Percentiles rank a stretch among this genome's conserved stretches.
Evolutionary conservation across 2,113 vertebrate species (phyloP).

Genomic region (Passer domesticus): DNA sequence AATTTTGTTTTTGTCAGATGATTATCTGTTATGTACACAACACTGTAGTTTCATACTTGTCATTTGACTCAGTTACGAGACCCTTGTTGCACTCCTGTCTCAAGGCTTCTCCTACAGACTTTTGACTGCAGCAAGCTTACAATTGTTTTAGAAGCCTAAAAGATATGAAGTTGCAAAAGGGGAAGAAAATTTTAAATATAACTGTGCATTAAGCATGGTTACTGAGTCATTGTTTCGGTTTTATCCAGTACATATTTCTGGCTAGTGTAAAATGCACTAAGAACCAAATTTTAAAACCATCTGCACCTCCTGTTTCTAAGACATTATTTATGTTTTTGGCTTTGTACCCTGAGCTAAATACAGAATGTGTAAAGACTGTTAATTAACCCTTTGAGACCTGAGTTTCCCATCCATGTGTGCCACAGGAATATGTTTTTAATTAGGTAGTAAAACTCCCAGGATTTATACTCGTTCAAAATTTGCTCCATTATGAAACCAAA

Average conservation of each 20-base stretch:
- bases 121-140: neutral
- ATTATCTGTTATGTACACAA: constrained; percentile 19
- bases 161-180: neutral
- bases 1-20: neutral
- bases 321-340: constrained; percentile 80
- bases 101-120: neutral
- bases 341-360: constrained; percentile 75
- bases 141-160: neutral
- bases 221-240: constrained; percentile 69
- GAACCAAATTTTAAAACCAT: constrained; percentile 76
- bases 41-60: neutral
- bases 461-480: constrained; percentile 64
- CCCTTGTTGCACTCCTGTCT: neutral
- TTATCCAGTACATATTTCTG: constrained; percentile 66
- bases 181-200: constrained; percentile 5
- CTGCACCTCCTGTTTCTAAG: constrained; percentile 76
- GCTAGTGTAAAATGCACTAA: constrained; percentile 63
- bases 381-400: constrained; percentile 81
- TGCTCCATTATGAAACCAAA: constrained; percentile 61
- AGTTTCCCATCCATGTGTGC: constrained; percentile 71
- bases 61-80: neutral
- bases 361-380: constrained; percentile 75
- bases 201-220: constrained; percentile 3
- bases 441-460: constrained; percentile 68
- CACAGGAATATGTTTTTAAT: constrained; percentile 75